Evolutionary conservation across 2,797 vertebrate genomes (phyloP).

Genomic region (Thalassophryne amazonica): DNA sequence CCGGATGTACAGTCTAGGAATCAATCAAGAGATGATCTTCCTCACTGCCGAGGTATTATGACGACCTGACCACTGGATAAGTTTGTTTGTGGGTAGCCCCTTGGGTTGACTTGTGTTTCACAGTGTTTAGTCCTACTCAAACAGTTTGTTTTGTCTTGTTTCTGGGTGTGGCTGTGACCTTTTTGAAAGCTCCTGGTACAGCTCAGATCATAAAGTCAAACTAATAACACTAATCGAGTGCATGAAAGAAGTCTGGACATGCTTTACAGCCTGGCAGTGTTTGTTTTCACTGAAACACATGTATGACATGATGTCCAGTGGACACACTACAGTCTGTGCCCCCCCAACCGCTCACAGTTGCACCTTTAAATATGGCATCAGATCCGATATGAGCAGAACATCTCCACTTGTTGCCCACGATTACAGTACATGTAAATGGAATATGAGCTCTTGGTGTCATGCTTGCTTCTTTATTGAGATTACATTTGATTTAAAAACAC

Average conservation of each 20-base stretch:
- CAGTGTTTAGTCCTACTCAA: no score
- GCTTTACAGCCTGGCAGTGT: constrained; percentile 49
- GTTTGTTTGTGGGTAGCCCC: no score
- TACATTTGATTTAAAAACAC: constrained; percentile 1
- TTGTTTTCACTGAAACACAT: constrained; percentile 64
- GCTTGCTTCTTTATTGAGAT: constrained; percentile 2
- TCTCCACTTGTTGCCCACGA: no score
- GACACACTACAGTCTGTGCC: constrained; percentile 17
- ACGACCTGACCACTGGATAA: no score
- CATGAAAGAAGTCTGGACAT: constrained; percentile 45
- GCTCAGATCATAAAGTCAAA: background rate
- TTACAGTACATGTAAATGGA: constrained; percentile 18
- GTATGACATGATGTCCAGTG: constrained; percentile 24
- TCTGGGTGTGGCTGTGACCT: no score
- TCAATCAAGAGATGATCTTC: no score
- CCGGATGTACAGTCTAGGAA: no score
- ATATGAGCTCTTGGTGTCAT: constrained; percentile 17
- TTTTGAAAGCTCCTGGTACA: background rate
- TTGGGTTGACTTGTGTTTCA: no score
- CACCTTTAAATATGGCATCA: constrained; percentile 55
- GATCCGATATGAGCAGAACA: constrained; percentile 27
- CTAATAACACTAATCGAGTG: constrained; percentile 39
- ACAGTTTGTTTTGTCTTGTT: no score
- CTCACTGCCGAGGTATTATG: no score
- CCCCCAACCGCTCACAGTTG: constrained; percentile 58